Evolutionary conservation across 2,797 vertebrate species (phyloP).

Genomic region (Poeciliopsis gracilis): DNA sequence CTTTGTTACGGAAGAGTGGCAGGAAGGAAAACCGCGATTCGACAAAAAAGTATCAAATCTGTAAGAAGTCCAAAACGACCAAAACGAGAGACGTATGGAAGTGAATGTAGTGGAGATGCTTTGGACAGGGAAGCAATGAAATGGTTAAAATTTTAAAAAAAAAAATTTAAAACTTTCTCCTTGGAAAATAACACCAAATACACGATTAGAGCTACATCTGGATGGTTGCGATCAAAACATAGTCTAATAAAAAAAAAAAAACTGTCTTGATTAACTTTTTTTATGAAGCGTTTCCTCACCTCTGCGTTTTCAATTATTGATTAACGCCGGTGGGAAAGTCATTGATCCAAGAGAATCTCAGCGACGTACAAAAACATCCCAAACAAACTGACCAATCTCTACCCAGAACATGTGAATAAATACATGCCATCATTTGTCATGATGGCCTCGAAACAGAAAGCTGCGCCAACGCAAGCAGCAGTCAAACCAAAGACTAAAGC

Average conservation of each 20-base stretch:
- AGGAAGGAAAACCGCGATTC: background rate
- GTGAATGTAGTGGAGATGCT: background rate
- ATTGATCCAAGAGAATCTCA: background rate
- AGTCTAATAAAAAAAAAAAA: constrained; percentile 44
- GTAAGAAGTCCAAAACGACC: background rate
- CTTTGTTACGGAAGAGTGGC: background rate
- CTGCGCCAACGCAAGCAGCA: background rate
- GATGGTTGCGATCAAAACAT: background rate
- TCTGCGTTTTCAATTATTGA: constrained; percentile 35
- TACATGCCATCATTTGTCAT: background rate
- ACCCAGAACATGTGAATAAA: background rate
- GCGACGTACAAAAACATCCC: background rate
- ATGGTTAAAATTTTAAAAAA: background rate
- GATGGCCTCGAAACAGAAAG: background rate
- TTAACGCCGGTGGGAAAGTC: constrained; percentile 13
- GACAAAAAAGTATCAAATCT: background rate
- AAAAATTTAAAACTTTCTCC: background rate
- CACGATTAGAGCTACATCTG: background rate
- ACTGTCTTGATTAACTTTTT: constrained; percentile 9
- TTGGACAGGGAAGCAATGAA: background rate
- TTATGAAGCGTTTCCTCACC: constrained; percentile 21
- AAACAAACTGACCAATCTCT: background rate
- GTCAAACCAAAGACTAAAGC: background rate
- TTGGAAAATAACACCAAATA: background rate
- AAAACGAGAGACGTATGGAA: background rate